Evolutionary conservation across 2,797 vertebrate species (phyloP).

Genomic region (Garrulus glandarius): DNA sequence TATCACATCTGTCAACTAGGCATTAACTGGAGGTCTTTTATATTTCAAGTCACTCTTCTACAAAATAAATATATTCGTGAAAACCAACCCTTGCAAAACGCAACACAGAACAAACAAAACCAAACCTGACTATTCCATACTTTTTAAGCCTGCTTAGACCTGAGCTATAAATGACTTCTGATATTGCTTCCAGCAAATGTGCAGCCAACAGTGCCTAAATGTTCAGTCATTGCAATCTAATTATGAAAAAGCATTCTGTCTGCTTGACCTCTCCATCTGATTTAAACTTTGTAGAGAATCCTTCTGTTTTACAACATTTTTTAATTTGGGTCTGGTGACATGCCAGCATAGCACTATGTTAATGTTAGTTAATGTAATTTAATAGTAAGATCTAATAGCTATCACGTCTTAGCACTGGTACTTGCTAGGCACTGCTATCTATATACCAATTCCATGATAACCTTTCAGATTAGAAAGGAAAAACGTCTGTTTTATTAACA

Average conservation of each 20-base stretch:
- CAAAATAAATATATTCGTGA: neutral
- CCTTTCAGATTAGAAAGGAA: neutral
- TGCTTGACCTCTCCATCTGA: neutral
- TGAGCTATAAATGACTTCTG: neutral
- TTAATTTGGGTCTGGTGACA: neutral
- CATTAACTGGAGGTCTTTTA: neutral
- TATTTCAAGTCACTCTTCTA: neutral
- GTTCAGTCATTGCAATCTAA: neutral
- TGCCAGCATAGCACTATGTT: neutral
- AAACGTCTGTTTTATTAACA: neutral
- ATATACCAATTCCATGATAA: neutral
- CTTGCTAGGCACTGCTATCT: neutral
- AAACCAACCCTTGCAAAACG: neutral
- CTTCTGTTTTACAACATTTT: neutral
- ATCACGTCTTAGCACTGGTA: neutral
- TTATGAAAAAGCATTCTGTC: neutral
- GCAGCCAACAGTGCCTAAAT: neutral
- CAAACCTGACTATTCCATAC: neutral
- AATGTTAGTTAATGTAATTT: neutral
- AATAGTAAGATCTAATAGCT: neutral
- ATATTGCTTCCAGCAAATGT: neutral
- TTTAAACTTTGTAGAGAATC: neutral
- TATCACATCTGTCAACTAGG: neutral
- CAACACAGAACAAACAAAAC: neutral
- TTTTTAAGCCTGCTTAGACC: neutral